Evolutionary conservation across 2,113 vertebrate species (phyloP), one percentile per base, ranked within the genome.

Genomic region (Phrynosoma blainvillii): DNA sequence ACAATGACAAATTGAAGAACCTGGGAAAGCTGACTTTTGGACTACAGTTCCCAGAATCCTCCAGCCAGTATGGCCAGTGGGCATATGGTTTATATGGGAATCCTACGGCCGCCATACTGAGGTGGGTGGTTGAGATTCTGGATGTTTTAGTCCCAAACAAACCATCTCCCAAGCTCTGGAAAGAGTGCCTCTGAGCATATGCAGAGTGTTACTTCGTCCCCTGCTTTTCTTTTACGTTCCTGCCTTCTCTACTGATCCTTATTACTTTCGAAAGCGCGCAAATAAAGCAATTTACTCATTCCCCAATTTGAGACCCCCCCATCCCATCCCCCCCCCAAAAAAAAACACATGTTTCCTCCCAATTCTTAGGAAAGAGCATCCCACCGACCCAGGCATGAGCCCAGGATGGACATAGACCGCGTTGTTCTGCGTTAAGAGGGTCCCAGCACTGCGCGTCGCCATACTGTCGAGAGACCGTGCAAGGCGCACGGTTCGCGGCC

Each of bases 361-460:
- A 59, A 59, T 12, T 59, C 56, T 12, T 59, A 59, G 14, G 11
- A 59, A 68, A 68, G 11, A 32, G 9, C 20, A 5, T 9, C 13
- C 16, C 52, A 82, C 87, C 73, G 59, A 94, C 94, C 96, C 92
- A 0, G 96, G 96, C 95, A 96, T 94, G 87, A 97, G 91, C 42
- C 95, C 88, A 1, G 95, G 95, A 62, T 95, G 91, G 89, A 95
- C 66, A 56, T 95, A 96, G 79, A 90, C 77, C 21, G 91, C 92
- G 23, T 86, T 96, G 89, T 91, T 90, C 32, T 91, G 93, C 3
- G 90, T 96, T 78, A 94, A 79, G 0, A 95, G 88, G 10, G 92
- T 94, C 84, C 95, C 94, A 1, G 93, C 88, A 5, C 95, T 87
- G 82, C 94, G 87, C 13, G 90, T 95, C 66, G 94, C 94, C 96